phyloP scores from a whole-genome alignment of 2,888 invertebrate species.

The Acanthosepion esculentum region DNA sequence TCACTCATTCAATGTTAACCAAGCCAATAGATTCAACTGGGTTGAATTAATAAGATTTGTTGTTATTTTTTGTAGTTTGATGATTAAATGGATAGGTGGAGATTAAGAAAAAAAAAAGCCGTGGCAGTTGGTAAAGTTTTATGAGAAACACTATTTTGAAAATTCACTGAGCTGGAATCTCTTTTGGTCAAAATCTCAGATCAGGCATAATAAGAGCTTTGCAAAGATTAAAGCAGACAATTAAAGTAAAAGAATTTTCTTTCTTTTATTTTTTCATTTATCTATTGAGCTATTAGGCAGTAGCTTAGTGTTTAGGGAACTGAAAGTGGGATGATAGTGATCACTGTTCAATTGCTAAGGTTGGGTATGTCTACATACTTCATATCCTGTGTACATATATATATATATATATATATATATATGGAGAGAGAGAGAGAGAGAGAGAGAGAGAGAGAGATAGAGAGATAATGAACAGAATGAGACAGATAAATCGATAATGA shows the following conservation, averaged over 20 bases:
- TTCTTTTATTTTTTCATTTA: not conserved
- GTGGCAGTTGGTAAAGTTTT: not conserved
- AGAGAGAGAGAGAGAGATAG: too few species aligned
- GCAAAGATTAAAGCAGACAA: not conserved
- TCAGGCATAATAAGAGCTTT: not conserved
- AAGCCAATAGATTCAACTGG: not conserved
- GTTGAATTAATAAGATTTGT: not conserved
- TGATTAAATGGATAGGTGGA: not conserved
- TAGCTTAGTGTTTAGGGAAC: not conserved
- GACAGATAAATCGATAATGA: too few species aligned
- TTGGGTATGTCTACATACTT: too few species aligned
- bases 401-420: too few species aligned
- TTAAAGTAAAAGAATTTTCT: not conserved
- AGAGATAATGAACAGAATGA: too few species aligned
- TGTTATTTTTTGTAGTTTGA: not conserved
- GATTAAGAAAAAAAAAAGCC: not conserved
- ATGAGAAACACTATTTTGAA: not conserved
- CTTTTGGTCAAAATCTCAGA: constrained; percentile 8
- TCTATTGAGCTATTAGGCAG: not conserved
- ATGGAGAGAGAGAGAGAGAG: too few species aligned
- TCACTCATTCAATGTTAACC: not conserved
- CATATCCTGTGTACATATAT: too few species aligned
- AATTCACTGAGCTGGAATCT: not conserved
- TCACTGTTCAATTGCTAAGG: not conserved
- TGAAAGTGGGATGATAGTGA: not conserved